Percentiles rank a stretch among this genome's conserved stretches.
Evolutionary conservation across 1,140 invertebrate genomes (phyloP).

Genomic region (Gyrodactylus bullatarudis): DNA sequence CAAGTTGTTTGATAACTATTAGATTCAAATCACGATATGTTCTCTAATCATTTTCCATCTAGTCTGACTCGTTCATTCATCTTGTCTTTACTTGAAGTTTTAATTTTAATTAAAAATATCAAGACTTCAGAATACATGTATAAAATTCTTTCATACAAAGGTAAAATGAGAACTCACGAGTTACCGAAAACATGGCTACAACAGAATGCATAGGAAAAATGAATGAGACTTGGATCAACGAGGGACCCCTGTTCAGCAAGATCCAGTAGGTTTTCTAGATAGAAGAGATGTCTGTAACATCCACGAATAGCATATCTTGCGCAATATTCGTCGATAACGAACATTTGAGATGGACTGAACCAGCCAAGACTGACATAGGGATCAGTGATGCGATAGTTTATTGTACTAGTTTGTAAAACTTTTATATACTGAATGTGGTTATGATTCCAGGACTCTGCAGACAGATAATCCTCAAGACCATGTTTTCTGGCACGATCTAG

Average conservation of each 20-base stretch:
- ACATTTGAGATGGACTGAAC: constrained; percentile 93
- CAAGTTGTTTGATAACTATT: too few species aligned
- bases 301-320: constrained; percentile 78
- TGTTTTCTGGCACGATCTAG: constrained; percentile 3
- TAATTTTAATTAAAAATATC: too few species aligned
- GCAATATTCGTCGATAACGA: constrained; percentile 89
- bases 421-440: constrained; percentile 68
- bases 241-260: constrained; percentile 58
- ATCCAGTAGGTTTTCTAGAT: constrained; percentile 70
- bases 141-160: too few species aligned
- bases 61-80: too few species aligned
- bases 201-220: constrained; percentile 93
- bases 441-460: constrained; percentile 78
- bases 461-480: constrained; percentile 92
- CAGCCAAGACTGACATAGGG: constrained; percentile 88
- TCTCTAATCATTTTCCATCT: too few species aligned
- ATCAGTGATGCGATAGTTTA: constrained; percentile 77
- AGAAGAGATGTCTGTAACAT: constrained; percentile 73
- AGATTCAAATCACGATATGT: too few species aligned
- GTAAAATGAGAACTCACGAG: too few species aligned
- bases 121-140: too few species aligned
- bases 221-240: constrained; percentile 86
- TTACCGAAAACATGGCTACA: constrained; percentile 90
- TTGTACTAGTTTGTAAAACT: constrained; percentile 50
- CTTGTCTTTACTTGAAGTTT: too few species aligned